phyloP scores from a whole-genome alignment of 2,888 invertebrate species.

The Spilosoma lubricipeda region DNA sequence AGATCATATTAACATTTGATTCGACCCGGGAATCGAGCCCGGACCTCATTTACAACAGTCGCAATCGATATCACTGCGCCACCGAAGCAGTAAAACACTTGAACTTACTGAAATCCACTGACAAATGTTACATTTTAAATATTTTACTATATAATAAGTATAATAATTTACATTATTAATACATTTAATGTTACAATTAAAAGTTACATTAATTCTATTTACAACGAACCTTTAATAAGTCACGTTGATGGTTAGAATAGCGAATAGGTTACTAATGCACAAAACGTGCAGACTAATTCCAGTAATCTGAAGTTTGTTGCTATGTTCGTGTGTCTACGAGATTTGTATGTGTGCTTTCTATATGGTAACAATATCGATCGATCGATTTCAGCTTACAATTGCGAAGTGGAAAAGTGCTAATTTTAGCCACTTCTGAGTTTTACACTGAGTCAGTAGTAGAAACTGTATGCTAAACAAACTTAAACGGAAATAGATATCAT shows the following conservation, averaged over 20 bases:
- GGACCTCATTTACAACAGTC: no score
- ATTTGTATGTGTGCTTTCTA: neutral
- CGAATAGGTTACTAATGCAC: neutral
- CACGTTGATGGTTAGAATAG: neutral
- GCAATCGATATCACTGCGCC: no score
- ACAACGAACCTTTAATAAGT: neutral
- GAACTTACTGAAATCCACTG: neutral
- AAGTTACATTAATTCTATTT: neutral
- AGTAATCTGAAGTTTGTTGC: neutral
- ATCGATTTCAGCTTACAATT: constrained; percentile 3
- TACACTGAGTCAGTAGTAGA: neutral
- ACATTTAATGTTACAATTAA: no score
- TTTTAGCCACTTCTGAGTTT: neutral
- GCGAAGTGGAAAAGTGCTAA: constrained; percentile 2
- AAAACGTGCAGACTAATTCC: neutral
- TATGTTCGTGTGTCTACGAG: neutral
- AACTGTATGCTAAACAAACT: constrained; percentile 12
- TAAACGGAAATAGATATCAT: constrained; percentile 2
- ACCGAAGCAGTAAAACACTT: neutral
- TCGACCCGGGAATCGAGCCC: no score
- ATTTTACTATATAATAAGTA: no score
- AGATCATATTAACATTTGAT: no score
- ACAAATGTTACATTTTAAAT: neutral
- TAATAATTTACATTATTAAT: no score
- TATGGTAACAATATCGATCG: neutral